Conservation (phyloP, 2,797 vertebrate species). For the Manis crassicaudata region DNA sequence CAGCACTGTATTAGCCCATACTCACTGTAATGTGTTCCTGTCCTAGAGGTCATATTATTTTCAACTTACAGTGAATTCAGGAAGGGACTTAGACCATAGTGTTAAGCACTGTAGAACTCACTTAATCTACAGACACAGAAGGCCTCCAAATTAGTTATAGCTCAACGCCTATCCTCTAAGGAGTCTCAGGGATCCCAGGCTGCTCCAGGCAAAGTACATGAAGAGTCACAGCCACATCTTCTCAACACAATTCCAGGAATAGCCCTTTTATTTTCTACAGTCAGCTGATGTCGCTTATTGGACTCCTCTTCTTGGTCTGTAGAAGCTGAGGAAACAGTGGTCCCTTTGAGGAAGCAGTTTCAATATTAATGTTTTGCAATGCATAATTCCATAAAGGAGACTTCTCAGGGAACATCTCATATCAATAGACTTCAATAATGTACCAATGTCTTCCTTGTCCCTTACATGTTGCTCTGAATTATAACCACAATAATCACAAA, state of each 20-base stretch:
- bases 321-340: neutral
- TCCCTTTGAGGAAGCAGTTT: constrained; percentile 7
- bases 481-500: neutral
- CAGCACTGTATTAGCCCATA: neutral
- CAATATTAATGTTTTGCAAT: neutral
- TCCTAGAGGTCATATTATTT: neutral
- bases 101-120: neutral
- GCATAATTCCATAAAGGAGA: neutral
- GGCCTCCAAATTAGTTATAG: neutral
- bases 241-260: neutral
- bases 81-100: neutral
- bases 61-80: neutral
- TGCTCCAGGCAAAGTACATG: neutral
- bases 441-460: neutral
- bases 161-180: neutral
- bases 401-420: neutral
- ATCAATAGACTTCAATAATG: neutral
- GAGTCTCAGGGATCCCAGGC: neutral
- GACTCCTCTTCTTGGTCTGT: neutral
- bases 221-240: neutral
- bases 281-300: neutral
- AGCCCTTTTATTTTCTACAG: neutral
- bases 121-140: neutral
- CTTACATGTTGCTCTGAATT: neutral
- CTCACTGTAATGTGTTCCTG: neutral